A percentile compares a stretch with the other conserved stretches of the same genome.
These are phyloP conservation scores for Epizoanthus fatuus DNA, from an alignment of 92 coral and sea anemone species.

Conservation along the genomic window DNA sequence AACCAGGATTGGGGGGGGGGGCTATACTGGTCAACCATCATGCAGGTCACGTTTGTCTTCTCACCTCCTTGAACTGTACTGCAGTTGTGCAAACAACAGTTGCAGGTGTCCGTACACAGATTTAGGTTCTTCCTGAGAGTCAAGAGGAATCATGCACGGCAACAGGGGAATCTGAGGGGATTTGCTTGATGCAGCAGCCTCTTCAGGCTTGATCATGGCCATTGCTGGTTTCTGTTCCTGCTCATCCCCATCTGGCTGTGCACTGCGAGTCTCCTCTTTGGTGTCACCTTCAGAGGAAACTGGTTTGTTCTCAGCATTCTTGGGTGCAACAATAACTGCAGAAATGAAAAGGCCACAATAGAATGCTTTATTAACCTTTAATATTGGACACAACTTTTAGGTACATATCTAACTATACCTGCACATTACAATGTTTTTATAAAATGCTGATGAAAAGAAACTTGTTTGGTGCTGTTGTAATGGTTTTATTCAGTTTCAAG, in stretches of 20 bases:
- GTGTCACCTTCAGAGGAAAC: not conserved
- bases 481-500: too few species aligned
- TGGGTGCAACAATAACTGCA: conserved; percentile 13
- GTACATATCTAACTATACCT: too few species aligned
- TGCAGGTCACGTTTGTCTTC: not conserved
- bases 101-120: conserved; percentile 96
- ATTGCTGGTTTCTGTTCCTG: conserved; percentile 1
- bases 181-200: not conserved
- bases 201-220: not conserved
- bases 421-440: too few species aligned
- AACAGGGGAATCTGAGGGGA: conserved; percentile 6
- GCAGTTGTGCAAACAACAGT: conserved; percentile 93
- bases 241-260: not conserved
- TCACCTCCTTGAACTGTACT: conserved; percentile 93
- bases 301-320: not conserved
- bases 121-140: conserved; percentile 65
- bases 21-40: too few species aligned
- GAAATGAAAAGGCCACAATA: not conserved
- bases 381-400: too few species aligned
- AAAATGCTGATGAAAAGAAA: too few species aligned
- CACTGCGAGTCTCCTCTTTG: not conserved
- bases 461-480: too few species aligned
- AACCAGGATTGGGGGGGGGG: too few species aligned
- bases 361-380: too few species aligned
- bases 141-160: conserved; percentile 76